A percentile compares a stretch with the other conserved stretches of the same genome.
phyloP scores from a whole-genome alignment of 2,797 vertebrate species.

The Pipistrellus kuhlii region DNA sequence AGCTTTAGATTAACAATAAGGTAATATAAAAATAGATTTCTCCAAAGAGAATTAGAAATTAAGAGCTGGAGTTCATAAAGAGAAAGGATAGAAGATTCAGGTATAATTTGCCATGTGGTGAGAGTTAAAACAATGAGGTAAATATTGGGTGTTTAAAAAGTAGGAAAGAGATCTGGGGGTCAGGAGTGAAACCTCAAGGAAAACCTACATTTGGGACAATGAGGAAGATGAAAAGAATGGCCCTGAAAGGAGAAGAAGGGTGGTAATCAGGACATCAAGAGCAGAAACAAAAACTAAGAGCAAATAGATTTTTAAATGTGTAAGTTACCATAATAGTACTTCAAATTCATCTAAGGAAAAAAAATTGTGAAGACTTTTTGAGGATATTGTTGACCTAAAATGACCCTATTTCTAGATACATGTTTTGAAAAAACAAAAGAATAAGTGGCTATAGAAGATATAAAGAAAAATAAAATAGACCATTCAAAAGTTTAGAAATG shows the following conservation, averaged over 20 bases:
- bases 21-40: background rate
- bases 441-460: background rate
- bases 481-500: background rate
- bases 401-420: background rate
- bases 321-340: background rate
- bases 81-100: background rate
- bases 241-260: background rate
- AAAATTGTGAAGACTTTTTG: background rate
- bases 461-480: background rate
- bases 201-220: background rate
- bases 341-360: background rate
- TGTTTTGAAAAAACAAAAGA: conserved; percentile 17
- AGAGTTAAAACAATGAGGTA: background rate
- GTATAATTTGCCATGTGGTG: background rate
- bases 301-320: background rate
- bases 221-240: background rate
- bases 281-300: background rate
- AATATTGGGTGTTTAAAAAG: background rate
- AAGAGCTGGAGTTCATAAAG: background rate
- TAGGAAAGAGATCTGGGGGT: background rate
- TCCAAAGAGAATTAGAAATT: background rate
- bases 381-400: background rate
- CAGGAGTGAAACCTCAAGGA: background rate
- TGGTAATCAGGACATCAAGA: background rate
- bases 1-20: background rate